Evolutionary conservation across 2,888 invertebrate species (phyloP).

Genomic region (Harmothoe impar): DNA sequence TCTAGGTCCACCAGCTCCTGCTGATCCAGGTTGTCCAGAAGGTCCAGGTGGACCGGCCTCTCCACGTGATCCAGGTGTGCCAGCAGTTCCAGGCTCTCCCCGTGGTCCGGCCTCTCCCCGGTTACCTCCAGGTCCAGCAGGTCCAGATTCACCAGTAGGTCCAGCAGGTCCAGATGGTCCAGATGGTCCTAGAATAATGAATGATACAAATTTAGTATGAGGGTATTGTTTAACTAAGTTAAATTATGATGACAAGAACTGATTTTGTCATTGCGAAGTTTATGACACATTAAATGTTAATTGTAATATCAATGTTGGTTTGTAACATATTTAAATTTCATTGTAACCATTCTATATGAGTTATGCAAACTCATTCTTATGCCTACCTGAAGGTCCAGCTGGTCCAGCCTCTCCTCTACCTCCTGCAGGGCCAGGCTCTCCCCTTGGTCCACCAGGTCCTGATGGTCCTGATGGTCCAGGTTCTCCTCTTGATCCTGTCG

Average conservation of each 20-base stretch:
- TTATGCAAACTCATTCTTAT: too few species aligned
- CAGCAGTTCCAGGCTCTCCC: slow-evolving; percentile 68
- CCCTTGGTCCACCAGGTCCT: slow-evolving; percentile 66
- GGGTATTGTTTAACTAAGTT: too few species aligned
- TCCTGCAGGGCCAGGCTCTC: slow-evolving; percentile 60
- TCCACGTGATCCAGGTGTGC: slow-evolving; percentile 66
- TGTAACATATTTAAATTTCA: too few species aligned
- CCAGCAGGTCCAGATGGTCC: slow-evolving; percentile 65
- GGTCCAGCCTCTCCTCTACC: slow-evolving; percentile 86
- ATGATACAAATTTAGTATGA: too few species aligned
- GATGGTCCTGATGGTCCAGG: slow-evolving; percentile 60
- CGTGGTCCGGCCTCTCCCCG: slow-evolving; percentile 64
- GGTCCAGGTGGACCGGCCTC: slow-evolving; percentile 61
- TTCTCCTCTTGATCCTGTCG: slow-evolving; percentile 52
- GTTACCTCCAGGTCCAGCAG: slow-evolving; percentile 66
- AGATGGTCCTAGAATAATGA: slow-evolving; percentile 61
- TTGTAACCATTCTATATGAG: too few species aligned
- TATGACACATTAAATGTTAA: too few species aligned
- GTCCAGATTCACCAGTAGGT: slow-evolving; percentile 65
- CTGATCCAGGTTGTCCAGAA: slow-evolving; percentile 64
- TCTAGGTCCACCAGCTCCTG: slow-evolving; percentile 60
- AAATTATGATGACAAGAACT: too few species aligned
- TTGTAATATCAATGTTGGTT: too few species aligned
- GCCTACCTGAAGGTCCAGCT: slow-evolving; percentile 88
- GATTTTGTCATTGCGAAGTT: too few species aligned